Evolutionary conservation across 2,113 vertebrate genomes (phyloP), one percentile per base, ranked within the genome.

Genomic region (Passer domesticus): DNA sequence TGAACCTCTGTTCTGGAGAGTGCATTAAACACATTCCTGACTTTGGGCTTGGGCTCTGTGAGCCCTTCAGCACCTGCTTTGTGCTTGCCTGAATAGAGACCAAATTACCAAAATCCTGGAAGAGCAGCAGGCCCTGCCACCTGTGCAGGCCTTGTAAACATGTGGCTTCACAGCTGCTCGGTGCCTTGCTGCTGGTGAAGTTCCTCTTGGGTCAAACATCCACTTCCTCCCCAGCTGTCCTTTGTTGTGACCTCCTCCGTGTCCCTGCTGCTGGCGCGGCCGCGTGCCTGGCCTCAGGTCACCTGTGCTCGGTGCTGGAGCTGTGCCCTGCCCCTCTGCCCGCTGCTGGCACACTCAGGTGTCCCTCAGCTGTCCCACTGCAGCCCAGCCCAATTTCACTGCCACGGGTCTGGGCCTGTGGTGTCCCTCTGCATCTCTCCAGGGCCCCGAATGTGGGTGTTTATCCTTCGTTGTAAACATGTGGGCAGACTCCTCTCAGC

Each of bases 141-240:
- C 43, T 63, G 16, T 43, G 43, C 33, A 19, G 23, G 50, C 56
- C 46, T 25, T 67, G 75, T 59, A 25, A 77, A 91, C 85, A 16
- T 77, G 89, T 90, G 91, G 78, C 55, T 70, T 56, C 93, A 68
- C 87, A 92, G 93, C 92, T 90, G 95, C 46, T 92, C 3, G 0
- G 20, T 63, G 84, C 60, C 84, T 52, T 12, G 15, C 37, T 88
- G 43, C 30, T 63, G 37, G 35, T 50, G 5, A 30, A 83, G 76
- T 15, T 93, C 72, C 55, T 80, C 52, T 83, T 70, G 85, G 72
- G 73, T 85, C 90, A 80, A 67, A 39, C 33, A 49, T 13, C 59
- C 52, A 0, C 69, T 85, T 82, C 53, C 72, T 90, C 49, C 88
- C 58, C 18, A 11, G 0, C 50, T 80, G 67, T 63, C 82, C 76